Conservation (phyloP, 1,140 invertebrate genomes). For the Drosophila novamexicana region DNA sequence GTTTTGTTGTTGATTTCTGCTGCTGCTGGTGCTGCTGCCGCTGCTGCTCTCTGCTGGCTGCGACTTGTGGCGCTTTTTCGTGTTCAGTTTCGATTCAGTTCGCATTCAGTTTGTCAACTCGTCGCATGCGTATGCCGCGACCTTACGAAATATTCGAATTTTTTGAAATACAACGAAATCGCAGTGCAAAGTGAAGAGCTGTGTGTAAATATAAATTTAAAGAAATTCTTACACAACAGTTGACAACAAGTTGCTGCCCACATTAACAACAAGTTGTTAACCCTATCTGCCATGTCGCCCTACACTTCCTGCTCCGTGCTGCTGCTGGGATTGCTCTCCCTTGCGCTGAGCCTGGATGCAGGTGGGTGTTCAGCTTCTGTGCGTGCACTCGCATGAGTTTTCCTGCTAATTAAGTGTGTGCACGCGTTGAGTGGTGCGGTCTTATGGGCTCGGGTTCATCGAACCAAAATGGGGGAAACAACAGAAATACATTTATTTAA, state of each 20-base stretch:
- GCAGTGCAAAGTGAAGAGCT: constrained; percentile 14
- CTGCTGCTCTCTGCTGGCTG: constrained; percentile 1
- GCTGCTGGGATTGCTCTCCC: constrained; percentile 51
- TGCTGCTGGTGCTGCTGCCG: constrained; percentile 8
- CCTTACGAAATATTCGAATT: constrained; percentile 10
- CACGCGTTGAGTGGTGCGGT: constrained; percentile 5
- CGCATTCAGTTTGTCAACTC: constrained; percentile 74
- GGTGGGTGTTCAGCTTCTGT: constrained; percentile 50
- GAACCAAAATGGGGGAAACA: constrained; percentile 16
- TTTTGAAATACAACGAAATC: constrained; percentile 1
- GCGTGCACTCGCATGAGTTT: constrained; percentile 42
- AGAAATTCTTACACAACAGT: neutral
- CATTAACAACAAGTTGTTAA: constrained; percentile 23
- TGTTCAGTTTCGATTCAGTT: constrained; percentile 69
- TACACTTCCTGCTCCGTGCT: constrained; percentile 51
- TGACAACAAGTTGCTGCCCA: constrained; percentile 1
- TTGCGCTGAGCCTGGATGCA: constrained; percentile 61
- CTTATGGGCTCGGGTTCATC: constrained; percentile 28
- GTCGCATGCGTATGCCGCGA: constrained; percentile 66
- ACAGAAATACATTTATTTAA: too few species aligned
- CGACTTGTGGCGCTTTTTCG: constrained; percentile 37
- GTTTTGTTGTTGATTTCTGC: constrained; percentile 21
- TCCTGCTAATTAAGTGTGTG: constrained; percentile 64
- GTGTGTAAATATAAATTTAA: constrained; percentile 11
- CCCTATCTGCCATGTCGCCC: constrained; percentile 50